phyloP scores from a whole-genome alignment of 2,888 invertebrate genomes.

The Cheilosia vulpina region DNA sequence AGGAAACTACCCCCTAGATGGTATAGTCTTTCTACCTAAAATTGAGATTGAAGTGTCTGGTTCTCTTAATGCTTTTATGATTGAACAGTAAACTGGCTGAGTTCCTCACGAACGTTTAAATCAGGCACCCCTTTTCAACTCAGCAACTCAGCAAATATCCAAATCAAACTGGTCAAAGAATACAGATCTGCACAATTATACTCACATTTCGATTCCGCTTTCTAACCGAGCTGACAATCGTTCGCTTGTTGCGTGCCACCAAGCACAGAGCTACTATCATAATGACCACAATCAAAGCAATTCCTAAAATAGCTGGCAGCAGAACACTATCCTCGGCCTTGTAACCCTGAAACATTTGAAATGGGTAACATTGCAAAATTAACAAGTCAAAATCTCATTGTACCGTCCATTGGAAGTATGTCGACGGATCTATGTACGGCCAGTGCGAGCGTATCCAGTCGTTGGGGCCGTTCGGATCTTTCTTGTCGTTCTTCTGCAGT shows the following conservation, averaged over 20 bases:
- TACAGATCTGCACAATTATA: conserved; percentile 45
- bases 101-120: too few relatives aligned
- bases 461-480: conserved; percentile 77
- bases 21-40: too few relatives aligned
- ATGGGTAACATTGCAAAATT: neutral
- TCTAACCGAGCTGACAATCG: conserved; percentile 81
- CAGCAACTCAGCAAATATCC: too few relatives aligned
- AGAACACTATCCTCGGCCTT: conserved; percentile 86
- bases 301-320: conserved; percentile 84
- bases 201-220: conserved; percentile 83
- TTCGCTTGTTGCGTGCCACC: conserved; percentile 84
- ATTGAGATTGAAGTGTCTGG: too few relatives aligned
- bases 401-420: conserved; percentile 88
- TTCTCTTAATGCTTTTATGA: too few relatives aligned
- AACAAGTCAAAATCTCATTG: conserved; percentile 77
- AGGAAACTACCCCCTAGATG: too few relatives aligned
- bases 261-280: conserved; percentile 84
- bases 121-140: too few relatives aligned
- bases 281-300: conserved; percentile 85
- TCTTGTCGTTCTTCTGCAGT: conserved; percentile 42
- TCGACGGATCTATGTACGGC: conserved; percentile 87
- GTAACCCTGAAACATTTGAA: conserved; percentile 84
- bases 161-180: too few relatives aligned
- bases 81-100: too few relatives aligned
- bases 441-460: conserved; percentile 87